Conservation (phyloP, 2,797 vertebrate species). For the Micromesistius poutassou region DNA sequence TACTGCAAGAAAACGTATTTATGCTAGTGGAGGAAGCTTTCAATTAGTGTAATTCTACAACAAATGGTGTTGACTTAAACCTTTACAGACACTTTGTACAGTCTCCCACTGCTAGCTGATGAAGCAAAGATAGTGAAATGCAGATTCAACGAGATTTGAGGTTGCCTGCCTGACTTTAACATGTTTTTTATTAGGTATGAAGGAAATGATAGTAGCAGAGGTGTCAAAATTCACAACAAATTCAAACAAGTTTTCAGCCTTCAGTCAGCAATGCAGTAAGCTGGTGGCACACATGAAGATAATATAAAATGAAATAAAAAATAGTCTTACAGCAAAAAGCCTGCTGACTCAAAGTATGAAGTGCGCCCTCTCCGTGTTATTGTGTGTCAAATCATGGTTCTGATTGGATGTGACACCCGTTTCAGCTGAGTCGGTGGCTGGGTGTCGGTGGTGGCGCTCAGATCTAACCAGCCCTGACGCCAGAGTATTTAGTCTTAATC, state of each 20-base stretch:
- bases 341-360: background rate
- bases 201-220: background rate
- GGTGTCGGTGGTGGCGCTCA: conserved; percentile 30
- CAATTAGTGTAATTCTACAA: too few species aligned
- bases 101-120: too few species aligned
- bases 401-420: conserved; percentile 49
- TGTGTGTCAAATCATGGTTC: conserved; percentile 38
- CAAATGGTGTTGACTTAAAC: background rate
- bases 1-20: background rate
- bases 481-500: conserved; percentile 9
- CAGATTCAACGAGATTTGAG: background rate
- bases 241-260: background rate
- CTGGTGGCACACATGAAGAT: background rate
- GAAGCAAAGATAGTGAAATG: background rate
- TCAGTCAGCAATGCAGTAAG: background rate
- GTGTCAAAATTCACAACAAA: background rate
- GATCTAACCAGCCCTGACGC: conserved; percentile 49
- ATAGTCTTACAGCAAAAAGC: background rate
- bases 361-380: background rate
- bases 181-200: background rate
- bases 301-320: background rate
- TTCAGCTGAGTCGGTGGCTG: conserved; percentile 43
- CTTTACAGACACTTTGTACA: background rate
- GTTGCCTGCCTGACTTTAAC: background rate
- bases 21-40: too few species aligned